Evolutionary conservation across 2,113 vertebrate genomes (phyloP).

Genomic region (Psittacara wagleri): DNA sequence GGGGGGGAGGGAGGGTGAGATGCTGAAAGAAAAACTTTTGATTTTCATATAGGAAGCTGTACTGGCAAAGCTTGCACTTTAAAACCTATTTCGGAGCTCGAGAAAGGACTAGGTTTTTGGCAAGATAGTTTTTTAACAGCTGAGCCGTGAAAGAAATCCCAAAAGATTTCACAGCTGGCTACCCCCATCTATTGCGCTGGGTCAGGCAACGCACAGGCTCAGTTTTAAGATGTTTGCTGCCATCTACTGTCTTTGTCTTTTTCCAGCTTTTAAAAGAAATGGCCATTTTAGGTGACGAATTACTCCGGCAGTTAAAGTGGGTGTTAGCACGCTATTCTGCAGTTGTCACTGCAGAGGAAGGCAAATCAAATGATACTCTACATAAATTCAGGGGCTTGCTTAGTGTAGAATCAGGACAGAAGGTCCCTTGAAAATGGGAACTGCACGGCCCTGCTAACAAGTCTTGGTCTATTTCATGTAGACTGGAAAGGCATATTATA

Average conservation of each 20-base stretch:
- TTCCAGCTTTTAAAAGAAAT: not conserved
- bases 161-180: not conserved
- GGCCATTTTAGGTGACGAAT: rapidly evolving
- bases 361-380: not conserved
- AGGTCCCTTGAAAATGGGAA: not conserved
- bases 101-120: not conserved
- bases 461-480: not conserved
- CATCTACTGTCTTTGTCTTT: slow-evolving; percentile 66
- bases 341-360: not conserved
- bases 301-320: not conserved
- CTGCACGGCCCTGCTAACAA: not conserved
- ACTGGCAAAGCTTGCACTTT: not conserved
- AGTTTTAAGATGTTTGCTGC: slow-evolving; percentile 72
- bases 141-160: not conserved
- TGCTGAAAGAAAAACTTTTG: not conserved
- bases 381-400: not conserved
- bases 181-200: too few species aligned
- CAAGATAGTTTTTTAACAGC: not conserved
- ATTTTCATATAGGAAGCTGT: not conserved
- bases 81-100: not conserved
- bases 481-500: not conserved
- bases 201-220: not conserved
- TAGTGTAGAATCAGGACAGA: not conserved
- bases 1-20: rapidly evolving
- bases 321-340: not conserved